A percentile compares a stretch with the other conserved stretches of the same genome.
phyloP scores from a whole-genome alignment of 2,797 vertebrate genomes.

The Microtus agrestis region DNA sequence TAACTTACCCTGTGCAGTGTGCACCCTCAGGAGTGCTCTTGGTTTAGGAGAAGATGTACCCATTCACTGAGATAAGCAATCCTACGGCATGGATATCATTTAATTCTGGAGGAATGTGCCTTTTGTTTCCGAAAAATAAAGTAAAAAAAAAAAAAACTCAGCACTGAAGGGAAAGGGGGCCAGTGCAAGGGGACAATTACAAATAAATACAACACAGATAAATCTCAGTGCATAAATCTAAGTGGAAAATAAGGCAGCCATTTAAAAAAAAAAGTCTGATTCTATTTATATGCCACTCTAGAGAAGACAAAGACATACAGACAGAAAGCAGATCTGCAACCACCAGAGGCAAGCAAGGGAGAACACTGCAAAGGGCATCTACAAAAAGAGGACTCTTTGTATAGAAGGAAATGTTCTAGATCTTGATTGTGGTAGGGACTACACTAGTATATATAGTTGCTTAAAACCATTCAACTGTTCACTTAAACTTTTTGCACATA shows the following conservation, averaged over 20 bases:
- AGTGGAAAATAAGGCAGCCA: slow-evolving; percentile 33
- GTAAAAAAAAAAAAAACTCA: background rate
- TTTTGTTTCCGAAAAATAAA: background rate
- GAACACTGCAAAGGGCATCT: background rate
- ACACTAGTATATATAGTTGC: background rate
- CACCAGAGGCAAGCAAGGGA: background rate
- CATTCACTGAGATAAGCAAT: background rate
- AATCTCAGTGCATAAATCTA: slow-evolving; percentile 1
- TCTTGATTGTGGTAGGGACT: background rate
- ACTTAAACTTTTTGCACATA: slow-evolving; percentile 12
- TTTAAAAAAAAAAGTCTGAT: background rate
- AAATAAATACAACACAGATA: background rate
- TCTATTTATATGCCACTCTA: slow-evolving; percentile 16
- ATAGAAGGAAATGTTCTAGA: background rate
- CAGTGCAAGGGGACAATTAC: background rate
- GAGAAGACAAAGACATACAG: slow-evolving; percentile 19
- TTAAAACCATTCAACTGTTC: background rate
- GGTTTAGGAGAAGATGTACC: background rate
- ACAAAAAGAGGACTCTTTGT: background rate
- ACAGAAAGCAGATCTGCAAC: slow-evolving; percentile 26
- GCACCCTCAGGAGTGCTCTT: background rate
- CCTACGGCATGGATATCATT: background rate
- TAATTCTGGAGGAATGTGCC: background rate
- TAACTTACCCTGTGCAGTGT: background rate
- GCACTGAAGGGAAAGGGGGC: background rate